Conservation (phyloP, 2,113 vertebrate species). For the Calonectris borealis region DNA sequence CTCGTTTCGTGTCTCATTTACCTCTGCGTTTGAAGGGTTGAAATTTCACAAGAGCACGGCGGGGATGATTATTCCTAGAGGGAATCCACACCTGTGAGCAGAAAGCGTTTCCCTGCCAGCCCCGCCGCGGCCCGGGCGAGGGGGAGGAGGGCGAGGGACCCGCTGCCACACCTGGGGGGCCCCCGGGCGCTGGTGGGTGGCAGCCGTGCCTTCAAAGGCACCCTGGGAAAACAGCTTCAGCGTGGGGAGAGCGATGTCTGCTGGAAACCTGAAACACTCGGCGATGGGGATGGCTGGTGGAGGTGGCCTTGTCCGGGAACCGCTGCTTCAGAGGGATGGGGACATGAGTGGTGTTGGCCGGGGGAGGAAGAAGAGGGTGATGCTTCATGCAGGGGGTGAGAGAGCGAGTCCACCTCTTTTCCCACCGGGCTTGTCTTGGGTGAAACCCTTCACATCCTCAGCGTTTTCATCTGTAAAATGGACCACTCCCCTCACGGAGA, state of each 20-base stretch:
- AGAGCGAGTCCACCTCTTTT: not conserved
- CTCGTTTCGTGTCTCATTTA: constrained; percentile 38
- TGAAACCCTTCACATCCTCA: not conserved
- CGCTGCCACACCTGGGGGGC: constrained; percentile 40
- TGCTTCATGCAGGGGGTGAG: not conserved
- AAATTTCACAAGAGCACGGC: constrained; percentile 30
- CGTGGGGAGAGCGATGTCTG: not conserved
- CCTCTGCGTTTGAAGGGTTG: constrained; percentile 40
- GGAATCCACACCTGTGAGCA: constrained; percentile 47
- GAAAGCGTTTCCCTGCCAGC: constrained; percentile 47
- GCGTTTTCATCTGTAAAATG: not conserved
- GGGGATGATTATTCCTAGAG: constrained; percentile 61
- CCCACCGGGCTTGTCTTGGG: fast-evolving
- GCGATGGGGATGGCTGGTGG: not conserved
- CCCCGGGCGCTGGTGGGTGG: constrained; percentile 44
- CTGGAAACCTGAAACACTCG: not conserved
- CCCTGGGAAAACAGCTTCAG: constrained; percentile 32
- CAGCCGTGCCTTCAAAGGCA: constrained; percentile 40
- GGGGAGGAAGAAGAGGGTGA: not conserved
- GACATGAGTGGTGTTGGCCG: not conserved
- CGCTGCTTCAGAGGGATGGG: not conserved
- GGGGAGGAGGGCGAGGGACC: constrained; percentile 39
- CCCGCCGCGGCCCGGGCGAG: not conserved
- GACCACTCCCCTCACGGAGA: not conserved
- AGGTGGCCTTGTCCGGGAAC: not conserved